These are phyloP conservation scores for Phoenicopterus ruber DNA, from an alignment of 2,113 vertebrate genomes.

Conservation along the genomic window DNA sequence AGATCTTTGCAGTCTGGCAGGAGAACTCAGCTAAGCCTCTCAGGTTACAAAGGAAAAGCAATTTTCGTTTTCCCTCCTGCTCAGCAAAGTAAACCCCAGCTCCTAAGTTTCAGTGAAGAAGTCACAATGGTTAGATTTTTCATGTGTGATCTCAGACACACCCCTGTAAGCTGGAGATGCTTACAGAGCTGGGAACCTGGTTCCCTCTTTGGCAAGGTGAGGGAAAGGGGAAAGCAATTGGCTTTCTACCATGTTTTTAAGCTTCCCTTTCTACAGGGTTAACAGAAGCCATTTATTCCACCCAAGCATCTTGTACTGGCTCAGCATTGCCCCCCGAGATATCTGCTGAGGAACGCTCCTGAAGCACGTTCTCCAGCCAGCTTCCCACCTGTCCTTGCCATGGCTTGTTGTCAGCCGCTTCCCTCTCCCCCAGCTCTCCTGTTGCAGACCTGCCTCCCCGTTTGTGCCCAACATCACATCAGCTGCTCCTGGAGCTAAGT, in stretches of 20 bases:
- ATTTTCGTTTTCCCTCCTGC: constrained; percentile 29
- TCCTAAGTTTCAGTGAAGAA: neutral
- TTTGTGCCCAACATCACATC: neutral
- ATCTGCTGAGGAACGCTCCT: neutral
- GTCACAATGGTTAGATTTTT: neutral
- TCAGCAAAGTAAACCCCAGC: neutral
- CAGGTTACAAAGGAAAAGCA: constrained; percentile 30
- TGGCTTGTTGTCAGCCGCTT: neutral
- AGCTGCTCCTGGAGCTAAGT: neutral
- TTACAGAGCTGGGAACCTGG: neutral
- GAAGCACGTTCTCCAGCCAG: neutral
- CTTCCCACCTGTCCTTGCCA: neutral
- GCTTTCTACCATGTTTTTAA: neutral
- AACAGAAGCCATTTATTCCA: neutral
- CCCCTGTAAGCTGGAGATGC: neutral
- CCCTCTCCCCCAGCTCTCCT: neutral
- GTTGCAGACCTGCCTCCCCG: neutral
- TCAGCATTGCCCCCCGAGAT: neutral
- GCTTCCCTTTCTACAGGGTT: neutral
- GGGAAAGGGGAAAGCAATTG: neutral
- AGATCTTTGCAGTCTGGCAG: constrained; percentile 6
- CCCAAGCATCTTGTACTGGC: neutral
- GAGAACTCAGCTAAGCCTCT: constrained; percentile 4
- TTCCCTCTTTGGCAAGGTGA: neutral
- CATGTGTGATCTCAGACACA: neutral